Evolutionary conservation across 2,797 vertebrate species (phyloP).

Genomic region (Acomys russatus): DNA sequence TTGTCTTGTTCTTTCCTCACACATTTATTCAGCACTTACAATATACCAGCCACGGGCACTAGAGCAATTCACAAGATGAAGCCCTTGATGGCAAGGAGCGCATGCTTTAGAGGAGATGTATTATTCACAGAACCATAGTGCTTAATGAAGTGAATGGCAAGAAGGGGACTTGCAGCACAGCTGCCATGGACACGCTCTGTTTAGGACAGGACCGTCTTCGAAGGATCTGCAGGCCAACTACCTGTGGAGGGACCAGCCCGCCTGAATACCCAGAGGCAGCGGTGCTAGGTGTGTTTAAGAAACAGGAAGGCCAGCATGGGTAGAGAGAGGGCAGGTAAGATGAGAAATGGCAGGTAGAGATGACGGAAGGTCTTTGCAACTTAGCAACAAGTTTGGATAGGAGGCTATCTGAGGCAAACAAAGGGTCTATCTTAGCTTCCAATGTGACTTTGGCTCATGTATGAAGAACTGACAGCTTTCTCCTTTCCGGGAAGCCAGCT

Average conservation of each 20-base stretch:
- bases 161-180: background rate
- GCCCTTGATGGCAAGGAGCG: background rate
- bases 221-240: background rate
- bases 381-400: background rate
- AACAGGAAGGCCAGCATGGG: background rate
- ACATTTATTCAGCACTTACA: background rate
- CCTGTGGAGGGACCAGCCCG: background rate
- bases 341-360: background rate
- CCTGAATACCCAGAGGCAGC: rapidly evolving
- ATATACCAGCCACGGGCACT: background rate
- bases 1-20: background rate
- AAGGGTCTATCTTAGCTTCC: background rate
- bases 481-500: background rate
- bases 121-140: background rate
- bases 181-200: background rate
- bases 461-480: background rate
- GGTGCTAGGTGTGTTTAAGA: background rate
- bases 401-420: background rate
- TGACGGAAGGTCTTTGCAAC: background rate
- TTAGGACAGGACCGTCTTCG: background rate
- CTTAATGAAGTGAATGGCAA: background rate
- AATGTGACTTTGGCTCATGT: background rate
- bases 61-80: background rate
- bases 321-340: rapidly evolving
- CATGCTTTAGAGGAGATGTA: background rate